phyloP scores from a whole-genome alignment of 2,113 vertebrate species.

The Lampris incognitus region DNA sequence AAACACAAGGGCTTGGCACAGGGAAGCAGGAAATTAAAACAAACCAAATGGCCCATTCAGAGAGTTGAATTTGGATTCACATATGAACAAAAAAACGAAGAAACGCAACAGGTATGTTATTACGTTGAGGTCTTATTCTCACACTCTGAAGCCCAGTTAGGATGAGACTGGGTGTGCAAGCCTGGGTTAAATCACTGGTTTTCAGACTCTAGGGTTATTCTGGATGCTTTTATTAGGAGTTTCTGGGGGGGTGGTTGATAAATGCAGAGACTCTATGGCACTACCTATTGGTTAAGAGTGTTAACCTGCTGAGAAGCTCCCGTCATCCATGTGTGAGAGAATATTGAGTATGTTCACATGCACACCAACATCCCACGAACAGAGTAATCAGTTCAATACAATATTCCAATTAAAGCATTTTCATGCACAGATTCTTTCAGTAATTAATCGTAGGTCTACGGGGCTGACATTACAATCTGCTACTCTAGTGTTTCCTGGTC shows the following conservation, averaged over 20 bases:
- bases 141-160: not conserved
- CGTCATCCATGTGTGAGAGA: too few species aligned
- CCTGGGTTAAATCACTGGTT: not conserved
- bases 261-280: conserved; percentile 33
- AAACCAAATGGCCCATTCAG: not conserved
- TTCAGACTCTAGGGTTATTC: not conserved
- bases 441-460: too few species aligned
- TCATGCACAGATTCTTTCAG: too few species aligned
- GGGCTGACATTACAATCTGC: too few species aligned
- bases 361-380: too few species aligned
- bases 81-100: not conserved
- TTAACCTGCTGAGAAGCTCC: conserved; percentile 24
- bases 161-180: not conserved
- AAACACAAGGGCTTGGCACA: not conserved
- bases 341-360: too few species aligned
- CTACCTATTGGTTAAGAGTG: conserved; percentile 30
- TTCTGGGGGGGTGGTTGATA: not conserved
- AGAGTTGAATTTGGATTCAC: not conserved
- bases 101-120: not conserved
- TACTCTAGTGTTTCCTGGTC: too few species aligned
- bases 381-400: too few species aligned
- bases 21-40: not conserved
- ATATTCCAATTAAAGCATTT: too few species aligned
- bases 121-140: not conserved
- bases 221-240: not conserved